Evolutionary conservation across 1,140 invertebrate species (phyloP).

Genomic region (Panagrolaimus sp.): DNA sequence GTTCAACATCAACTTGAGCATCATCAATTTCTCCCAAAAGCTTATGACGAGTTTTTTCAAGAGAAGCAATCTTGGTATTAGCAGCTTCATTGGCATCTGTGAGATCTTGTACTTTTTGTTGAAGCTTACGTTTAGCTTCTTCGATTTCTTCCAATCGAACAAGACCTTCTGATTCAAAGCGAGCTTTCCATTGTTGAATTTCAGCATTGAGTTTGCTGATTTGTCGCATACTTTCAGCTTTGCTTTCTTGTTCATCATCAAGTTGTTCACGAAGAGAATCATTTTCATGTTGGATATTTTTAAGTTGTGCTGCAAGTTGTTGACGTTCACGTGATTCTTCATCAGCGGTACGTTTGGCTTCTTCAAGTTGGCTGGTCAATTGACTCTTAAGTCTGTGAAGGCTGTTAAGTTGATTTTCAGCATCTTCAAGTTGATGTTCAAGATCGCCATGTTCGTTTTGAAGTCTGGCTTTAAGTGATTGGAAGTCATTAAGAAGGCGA

Average conservation of each 20-base stretch:
- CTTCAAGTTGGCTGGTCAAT: conserved; percentile 86
- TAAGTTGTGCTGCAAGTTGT: conserved; percentile 59
- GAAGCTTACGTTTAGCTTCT: conserved; percentile 87
- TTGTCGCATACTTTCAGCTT: conserved; percentile 74
- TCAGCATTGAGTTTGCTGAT: conserved; percentile 95
- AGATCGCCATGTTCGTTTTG: conserved; percentile 93
- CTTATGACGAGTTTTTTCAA: conserved; percentile 96
- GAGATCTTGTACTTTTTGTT: conserved; percentile 88
- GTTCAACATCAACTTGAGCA: conserved; percentile 85
- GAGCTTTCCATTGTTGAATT: conserved; percentile 83
- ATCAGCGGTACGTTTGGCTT: conserved; percentile 90
- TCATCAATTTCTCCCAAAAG: conserved; percentile 73
- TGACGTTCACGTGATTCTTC: conserved; percentile 70
- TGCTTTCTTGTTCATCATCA: conserved; percentile 80
- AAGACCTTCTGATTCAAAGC: conserved; percentile 92
- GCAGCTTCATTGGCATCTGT: conserved; percentile 95
- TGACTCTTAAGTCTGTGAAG: conserved; percentile 94
- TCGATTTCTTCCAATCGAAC: conserved; percentile 93
- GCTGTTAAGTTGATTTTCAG: conserved; percentile 73
- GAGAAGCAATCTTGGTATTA: conserved; percentile 86
- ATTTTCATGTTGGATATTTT: conserved; percentile 90
- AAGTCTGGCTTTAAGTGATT: conserved; percentile 90
- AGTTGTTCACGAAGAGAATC: conserved; percentile 89
- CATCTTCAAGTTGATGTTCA: conserved; percentile 86
- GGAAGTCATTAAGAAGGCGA: conserved; percentile 87